Percentiles rank a stretch among this genome's conserved stretches.
Evolutionary conservation across 2,888 invertebrate species (phyloP).

Genomic region (Hirtodrosophila alboralis): DNA sequence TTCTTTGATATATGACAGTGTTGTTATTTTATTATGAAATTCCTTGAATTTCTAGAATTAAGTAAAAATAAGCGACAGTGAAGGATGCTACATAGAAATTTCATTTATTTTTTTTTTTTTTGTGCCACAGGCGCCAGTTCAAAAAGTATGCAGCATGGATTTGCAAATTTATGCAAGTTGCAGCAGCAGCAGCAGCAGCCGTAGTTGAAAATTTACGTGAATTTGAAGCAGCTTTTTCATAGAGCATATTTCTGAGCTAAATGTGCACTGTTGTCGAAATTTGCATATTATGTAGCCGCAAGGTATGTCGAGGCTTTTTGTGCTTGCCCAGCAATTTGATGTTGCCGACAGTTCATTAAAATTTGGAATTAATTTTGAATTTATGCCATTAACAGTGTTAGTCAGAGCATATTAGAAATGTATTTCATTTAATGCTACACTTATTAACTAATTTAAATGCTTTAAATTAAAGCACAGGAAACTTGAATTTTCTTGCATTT

Average conservation of each 20-base stretch:
- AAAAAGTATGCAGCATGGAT: conserved; percentile 30
- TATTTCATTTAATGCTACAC: background rate
- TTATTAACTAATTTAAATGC: background rate
- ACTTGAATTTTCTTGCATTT: too few species aligned
- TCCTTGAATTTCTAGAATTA: background rate
- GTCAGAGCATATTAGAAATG: conserved; percentile 9
- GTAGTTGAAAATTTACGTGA: conserved; percentile 24
- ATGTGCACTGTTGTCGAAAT: conserved; percentile 30
- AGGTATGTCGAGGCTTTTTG: conserved; percentile 24
- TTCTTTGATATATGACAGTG: background rate
- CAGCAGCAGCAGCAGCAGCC: conserved; percentile 15
- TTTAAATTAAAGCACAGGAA: background rate
- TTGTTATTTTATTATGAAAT: conserved; percentile 7
- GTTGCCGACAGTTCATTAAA: conserved; percentile 28
- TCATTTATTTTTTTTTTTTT: too few species aligned
- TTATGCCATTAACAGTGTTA: conserved; percentile 15
- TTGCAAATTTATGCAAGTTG: conserved; percentile 52
- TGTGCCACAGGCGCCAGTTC: conserved; percentile 10
- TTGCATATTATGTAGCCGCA: conserved; percentile 36
- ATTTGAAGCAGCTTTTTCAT: conserved; percentile 36
- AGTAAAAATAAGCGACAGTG: conserved; percentile 1
- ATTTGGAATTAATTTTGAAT: conserved; percentile 34
- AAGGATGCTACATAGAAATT: conserved; percentile 3
- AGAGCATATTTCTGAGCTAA: conserved; percentile 28
- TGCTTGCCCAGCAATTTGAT: conserved; percentile 30